These are phyloP conservation scores for Argyrosomus regius DNA, from an alignment of 2,797 vertebrate genomes.

Conservation along the genomic window DNA sequence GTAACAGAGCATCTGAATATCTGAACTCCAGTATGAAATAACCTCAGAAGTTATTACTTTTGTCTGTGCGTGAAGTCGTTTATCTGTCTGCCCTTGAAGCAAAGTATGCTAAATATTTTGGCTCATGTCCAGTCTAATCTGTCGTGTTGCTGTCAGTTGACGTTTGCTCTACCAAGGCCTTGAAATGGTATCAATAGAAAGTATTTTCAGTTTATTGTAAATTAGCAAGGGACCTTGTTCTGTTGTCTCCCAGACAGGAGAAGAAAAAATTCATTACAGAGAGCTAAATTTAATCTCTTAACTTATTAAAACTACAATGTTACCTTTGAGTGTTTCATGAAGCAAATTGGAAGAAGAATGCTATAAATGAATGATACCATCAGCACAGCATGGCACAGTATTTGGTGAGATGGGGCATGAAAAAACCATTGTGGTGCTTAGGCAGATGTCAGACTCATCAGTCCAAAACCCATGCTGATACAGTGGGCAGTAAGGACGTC, in stretches of 20 bases:
- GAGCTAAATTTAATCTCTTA: not conserved
- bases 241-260: constrained; percentile 35
- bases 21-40: constrained; percentile 6
- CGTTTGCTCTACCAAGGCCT: constrained; percentile 41
- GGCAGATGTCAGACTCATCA: constrained; percentile 24
- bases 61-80: constrained; percentile 22
- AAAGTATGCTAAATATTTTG: constrained; percentile 56
- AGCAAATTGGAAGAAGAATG: not conserved
- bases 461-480: constrained; percentile 14
- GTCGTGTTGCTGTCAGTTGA: constrained; percentile 42
- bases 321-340: too few relatives aligned
- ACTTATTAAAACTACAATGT: not conserved
- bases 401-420: not conserved
- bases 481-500: constrained; percentile 12
- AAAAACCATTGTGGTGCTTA: not conserved
- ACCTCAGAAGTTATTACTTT: not conserved
- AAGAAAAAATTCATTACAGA: constrained; percentile 17
- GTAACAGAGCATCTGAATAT: constrained; percentile 12
- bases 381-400: not conserved
- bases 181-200: constrained; percentile 41
- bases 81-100: constrained; percentile 59
- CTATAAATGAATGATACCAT: not conserved
- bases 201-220: constrained; percentile 45
- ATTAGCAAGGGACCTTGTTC: constrained; percentile 17
- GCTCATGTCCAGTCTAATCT: constrained; percentile 48